Percentiles rank a stretch among this genome's conserved stretches.
Evolutionary conservation across 2,888 invertebrate genomes (phyloP).

Genomic region (Lysandra bellargus): DNA sequence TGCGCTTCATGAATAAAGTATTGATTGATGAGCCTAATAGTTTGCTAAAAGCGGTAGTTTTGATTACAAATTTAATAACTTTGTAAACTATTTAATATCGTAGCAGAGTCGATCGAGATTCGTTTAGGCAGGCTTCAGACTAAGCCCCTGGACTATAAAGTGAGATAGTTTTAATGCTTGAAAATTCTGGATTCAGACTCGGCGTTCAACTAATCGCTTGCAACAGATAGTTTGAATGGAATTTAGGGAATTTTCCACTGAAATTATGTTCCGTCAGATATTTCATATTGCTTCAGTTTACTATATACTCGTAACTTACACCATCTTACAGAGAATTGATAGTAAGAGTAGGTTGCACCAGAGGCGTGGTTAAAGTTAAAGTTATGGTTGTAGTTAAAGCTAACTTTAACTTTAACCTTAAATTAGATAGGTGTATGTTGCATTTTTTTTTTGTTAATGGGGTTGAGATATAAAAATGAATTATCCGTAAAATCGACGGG

Average conservation of each 20-base stretch:
- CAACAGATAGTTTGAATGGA: conserved; percentile 54
- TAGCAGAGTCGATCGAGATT: conserved; percentile 71
- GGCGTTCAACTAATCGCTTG: conserved; percentile 64
- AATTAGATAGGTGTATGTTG: too few relatives aligned
- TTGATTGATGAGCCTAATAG: conserved; percentile 62
- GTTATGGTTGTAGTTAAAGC: too few relatives aligned
- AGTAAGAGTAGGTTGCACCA: background rate
- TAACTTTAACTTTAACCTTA: too few relatives aligned
- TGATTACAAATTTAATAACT: conserved; percentile 69
- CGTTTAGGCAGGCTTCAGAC: conserved; percentile 69
- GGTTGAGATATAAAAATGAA: too few relatives aligned
- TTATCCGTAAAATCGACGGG: too few relatives aligned
- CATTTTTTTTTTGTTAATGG: too few relatives aligned
- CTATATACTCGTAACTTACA: background rate
- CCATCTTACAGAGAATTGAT: background rate
- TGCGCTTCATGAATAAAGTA: conserved; percentile 42
- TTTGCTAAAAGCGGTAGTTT: conserved; percentile 56
- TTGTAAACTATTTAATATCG: conserved; percentile 70
- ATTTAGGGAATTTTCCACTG: conserved; percentile 55
- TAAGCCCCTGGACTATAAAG: conserved; percentile 64
- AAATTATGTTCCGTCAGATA: conserved; percentile 44
- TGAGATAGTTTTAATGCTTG: conserved; percentile 77
- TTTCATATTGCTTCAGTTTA: background rate
- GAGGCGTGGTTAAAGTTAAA: too few relatives aligned
- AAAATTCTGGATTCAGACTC: conserved; percentile 71